Conservation (phyloP, 2,113 vertebrate species). For the Carassius gibelio region DNA sequence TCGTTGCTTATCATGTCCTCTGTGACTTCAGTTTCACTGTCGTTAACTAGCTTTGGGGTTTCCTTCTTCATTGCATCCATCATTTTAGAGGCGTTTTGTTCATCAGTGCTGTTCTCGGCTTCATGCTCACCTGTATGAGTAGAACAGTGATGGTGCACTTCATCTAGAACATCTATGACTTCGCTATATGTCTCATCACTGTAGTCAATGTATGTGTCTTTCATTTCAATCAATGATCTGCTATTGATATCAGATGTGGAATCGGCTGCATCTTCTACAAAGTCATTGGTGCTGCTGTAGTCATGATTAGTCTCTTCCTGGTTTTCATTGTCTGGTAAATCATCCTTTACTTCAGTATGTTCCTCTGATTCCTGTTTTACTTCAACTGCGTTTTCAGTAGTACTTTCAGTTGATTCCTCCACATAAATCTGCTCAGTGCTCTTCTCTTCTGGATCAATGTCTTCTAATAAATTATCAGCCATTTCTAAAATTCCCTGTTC, state of each 20-base stretch:
- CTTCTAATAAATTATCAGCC: constrained; percentile 21
- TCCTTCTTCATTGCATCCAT: neutral
- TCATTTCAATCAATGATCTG: constrained; percentile 14
- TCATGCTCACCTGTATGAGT: constrained; percentile 39
- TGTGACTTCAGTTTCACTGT: constrained; percentile 36
- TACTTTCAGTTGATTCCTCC: constrained; percentile 27
- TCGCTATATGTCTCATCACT: constrained; percentile 44
- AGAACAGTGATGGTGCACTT: constrained; percentile 48
- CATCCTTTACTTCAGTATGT: neutral
- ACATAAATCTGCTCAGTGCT: neutral
- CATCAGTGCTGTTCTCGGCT: constrained; percentile 38
- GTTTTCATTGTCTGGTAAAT: constrained; percentile 1
- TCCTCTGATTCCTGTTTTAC: constrained; percentile 33
- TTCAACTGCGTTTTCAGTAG: constrained; percentile 42
- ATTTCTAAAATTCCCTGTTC: constrained; percentile 32
- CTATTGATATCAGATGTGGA: constrained; percentile 12
- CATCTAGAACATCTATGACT: constrained; percentile 48
- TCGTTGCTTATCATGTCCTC: constrained; percentile 44
- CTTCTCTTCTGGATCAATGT: constrained; percentile 11
- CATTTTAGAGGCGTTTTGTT: constrained; percentile 16
- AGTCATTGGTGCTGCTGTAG: neutral
- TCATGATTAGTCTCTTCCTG: constrained; percentile 22
- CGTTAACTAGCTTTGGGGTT: constrained; percentile 9
- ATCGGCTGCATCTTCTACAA: neutral
- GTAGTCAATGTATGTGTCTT: constrained; percentile 10